Base-by-base conservation (phyloP, 2,797 vertebrate species). In the Taenioides sp. region DNA sequence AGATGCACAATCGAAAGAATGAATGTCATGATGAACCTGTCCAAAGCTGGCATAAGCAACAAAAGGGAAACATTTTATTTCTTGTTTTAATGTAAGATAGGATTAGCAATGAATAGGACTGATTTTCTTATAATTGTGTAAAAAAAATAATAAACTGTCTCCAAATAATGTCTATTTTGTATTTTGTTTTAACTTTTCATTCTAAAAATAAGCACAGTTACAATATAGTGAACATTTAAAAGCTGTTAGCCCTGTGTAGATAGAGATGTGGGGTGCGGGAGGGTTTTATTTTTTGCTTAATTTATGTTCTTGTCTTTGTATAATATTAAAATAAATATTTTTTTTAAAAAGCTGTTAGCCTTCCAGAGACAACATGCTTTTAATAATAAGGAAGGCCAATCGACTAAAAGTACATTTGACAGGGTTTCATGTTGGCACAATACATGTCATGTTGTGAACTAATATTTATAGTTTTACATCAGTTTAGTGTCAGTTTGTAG, bases 31-130 rank as follows among this genome's bases (percentile, higher is more conserved):
- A 78, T 74, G 67, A 77, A 16, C 52, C 63, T 70, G 77, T 70
- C 55, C n/a, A n/a, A 20, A 74, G 73, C 52, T 55, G 75, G 58
- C 47, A 20, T 68, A 27, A 79, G 37, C 78, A 76, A 86, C 71
- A 80, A 88, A 91, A 89, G 82, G 86, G 82, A 89, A 84, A 75
- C 18, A 74, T 72, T 78, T 71, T 65, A 52, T 77, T 73, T 73
- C 28, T 47, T 65, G 52, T 72, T 86, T 83, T 68, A 31, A 74
- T 71, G 54, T 74, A 72, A 72, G 50, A 65, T 75, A 27, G 73
- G 76, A 62, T 7, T n/a, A 40, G 20, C 59, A 57, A 75, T 63
- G 54, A 61, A 17, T 75, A 50, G 60, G 57, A 77, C 49, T 67
- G 62, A 73, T 80, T 68, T 55, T 67, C 69, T 52, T 60, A 52